A percentile compares a stretch with the other conserved stretches of the same genome.
phyloP scores from a whole-genome alignment of 2,888 invertebrate species.

The Xestobium rufovillosum region DNA sequence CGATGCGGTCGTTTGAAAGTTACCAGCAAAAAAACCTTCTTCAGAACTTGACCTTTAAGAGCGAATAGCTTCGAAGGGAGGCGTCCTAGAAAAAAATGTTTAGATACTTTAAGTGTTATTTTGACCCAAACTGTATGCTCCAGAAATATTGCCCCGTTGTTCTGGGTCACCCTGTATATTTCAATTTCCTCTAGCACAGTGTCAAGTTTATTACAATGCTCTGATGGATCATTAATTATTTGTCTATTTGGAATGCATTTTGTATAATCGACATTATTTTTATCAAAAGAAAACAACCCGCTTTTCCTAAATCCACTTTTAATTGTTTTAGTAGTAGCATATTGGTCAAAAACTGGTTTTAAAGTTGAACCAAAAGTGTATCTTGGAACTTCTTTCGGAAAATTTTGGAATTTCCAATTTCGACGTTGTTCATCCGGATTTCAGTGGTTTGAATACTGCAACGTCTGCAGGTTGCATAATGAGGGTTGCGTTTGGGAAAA shows the following conservation, averaged over 20 bases:
- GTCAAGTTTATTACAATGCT: too few species aligned
- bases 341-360: slow-evolving; percentile 13
- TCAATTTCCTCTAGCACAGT: neutral
- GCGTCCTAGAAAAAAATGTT: too few species aligned
- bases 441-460: slow-evolving; percentile 14
- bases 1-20: too few species aligned
- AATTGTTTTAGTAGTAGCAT: slow-evolving; percentile 15
- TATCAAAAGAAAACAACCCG: slow-evolving; percentile 8
- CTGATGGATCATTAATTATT: too few species aligned
- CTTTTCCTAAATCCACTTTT: slow-evolving; percentile 14
- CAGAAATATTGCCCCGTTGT: too few species aligned
- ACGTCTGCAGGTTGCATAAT: slow-evolving; percentile 15
- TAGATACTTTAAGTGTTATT: too few species aligned
- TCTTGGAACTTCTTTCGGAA: slow-evolving; percentile 7
- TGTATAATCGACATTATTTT: slow-evolving; percentile 10
- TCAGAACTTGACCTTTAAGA: too few species aligned
- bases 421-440: slow-evolving; percentile 6
- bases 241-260: slow-evolving; percentile 9
- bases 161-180: neutral
- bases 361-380: slow-evolving; percentile 6
- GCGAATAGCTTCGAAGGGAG: too few species aligned
- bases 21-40: too few species aligned
- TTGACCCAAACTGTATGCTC: too few species aligned
- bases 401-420: slow-evolving; percentile 8
- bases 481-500: slow-evolving; percentile 14